Evolutionary conservation across 23 tunicate species (phyloP), one percentile per base, ranked within the genome.

Genomic region (Halocynthia aurantium): DNA sequence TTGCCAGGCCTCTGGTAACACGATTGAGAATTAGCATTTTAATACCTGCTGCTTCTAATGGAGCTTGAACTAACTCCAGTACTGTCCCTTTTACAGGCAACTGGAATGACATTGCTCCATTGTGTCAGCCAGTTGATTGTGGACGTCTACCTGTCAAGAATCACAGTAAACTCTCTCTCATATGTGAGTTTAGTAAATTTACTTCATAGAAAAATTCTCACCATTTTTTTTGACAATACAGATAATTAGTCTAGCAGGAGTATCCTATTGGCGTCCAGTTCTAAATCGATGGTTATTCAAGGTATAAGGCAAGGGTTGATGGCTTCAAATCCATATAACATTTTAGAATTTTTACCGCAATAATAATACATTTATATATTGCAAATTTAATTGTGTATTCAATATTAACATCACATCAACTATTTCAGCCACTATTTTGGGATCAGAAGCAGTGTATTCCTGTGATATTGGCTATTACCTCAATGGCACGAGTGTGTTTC

Each of bases 381-480:
- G 44, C 44, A 31, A 31, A 31, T 31, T 31, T 31, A 31, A 31
- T 31, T 31, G 44, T 31, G 44, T 31, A 31, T 31, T 31, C 44
- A 31, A 31, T 0, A 31, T 31, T 4, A 31, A 31, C 44, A 31
- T 31, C 81, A 22, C 55, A 54, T 4, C 58, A 72, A 77, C 81
- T 75, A 74, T 81, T 66, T 52, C 82, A 74, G 83, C 51, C 15
- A 90, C 96, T 10, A 44, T 75, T 13, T 84, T 68, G 71, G 69
- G 62, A 10, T 71, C 80, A 15, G 44, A 61, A 21, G 98, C 83
- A 15, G 58, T 53, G 8, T 92, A 85, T 73, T 12, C 22, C 49
- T 92, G 98, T 58, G 50, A 69, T 18, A 69, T 49, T 52, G 98
- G 98, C 10, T 92, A 92, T 55, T 82, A 92, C 22, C 50, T 92